Base-by-base conservation (phyloP, 2,113 vertebrate species). In the Falcunculus frontatus region DNA sequence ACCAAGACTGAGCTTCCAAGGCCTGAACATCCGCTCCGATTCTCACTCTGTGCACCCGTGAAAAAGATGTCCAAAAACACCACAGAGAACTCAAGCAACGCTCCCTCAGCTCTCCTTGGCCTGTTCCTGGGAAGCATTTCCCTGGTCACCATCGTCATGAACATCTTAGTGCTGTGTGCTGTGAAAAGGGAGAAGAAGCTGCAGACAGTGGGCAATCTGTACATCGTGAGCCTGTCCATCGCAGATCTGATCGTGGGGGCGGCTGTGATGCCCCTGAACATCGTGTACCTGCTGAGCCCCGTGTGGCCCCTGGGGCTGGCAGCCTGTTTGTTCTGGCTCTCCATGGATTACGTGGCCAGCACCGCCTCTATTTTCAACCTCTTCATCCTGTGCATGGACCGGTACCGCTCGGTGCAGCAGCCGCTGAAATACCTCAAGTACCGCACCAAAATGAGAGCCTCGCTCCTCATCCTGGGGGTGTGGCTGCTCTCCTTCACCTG, bases 281-380 rank as follows among this genome's bases (percentile, higher is more conserved):
- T 99, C 90, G 94, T 98, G 50, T 99, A 99, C 95, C 95, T 99
- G 83, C 59, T 99, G 64, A 98, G 93, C 83, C 70, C 96, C 10
- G 57, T 32, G 62, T 99, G 99, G 99, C 97, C 96, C 47, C 97
- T 99, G 68, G 98, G 98, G 13, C 89, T 89, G 75, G 97, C 98
- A 4, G 96, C 98, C 49, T 99, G 99, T 79, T 98, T 98, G 74
- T 99, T 99, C 93, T 99, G 99, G 99, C 97, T 99, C 18, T 99
- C 99, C n/a, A 99, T 99, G 99, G 99, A 99, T 86, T 99, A 99
- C 0, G 99, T 99, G 60, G 99, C 99, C 26, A 99, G 99, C 96
- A 99, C 99, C 0, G 99, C 99, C 5, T 99, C 99, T 6, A 99
- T 99, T 49, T 99, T 99, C 90, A 99, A 98, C 32, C 97, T 99